phyloP scores from a whole-genome alignment of 2,888 invertebrate species.

The Drosophila rubida region DNA sequence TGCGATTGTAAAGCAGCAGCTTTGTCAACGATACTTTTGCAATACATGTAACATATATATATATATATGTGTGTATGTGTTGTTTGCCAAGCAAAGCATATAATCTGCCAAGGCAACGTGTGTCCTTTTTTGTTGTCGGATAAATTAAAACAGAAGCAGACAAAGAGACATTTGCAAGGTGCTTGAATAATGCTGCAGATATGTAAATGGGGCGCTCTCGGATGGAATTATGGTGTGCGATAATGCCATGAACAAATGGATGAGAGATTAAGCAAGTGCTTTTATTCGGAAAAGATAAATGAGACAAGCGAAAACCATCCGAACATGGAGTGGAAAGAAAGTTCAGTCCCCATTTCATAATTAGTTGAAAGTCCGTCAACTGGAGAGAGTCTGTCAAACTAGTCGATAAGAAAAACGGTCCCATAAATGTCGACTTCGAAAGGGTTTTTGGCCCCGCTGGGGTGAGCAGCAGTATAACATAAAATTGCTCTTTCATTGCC shows the following conservation, averaged over 20 bases:
- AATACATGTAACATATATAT: too few species aligned
- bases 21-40: conserved; percentile 28
- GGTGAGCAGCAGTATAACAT: background rate
- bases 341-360: background rate
- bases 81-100: conserved; percentile 16
- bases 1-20: conserved; percentile 10
- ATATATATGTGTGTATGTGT: conserved; percentile 1
- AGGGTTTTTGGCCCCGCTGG: conserved; percentile 8
- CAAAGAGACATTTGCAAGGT: background rate
- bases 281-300: too few species aligned
- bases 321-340: too few species aligned
- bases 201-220: background rate
- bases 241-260: background rate
- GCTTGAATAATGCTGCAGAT: background rate
- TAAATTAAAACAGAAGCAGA: background rate
- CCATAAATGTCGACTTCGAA: background rate
- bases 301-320: too few species aligned
- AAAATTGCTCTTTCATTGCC: conserved; percentile 48
- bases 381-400: background rate
- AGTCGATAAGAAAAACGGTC: background rate
- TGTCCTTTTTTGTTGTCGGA: background rate
- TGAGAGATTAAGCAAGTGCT: background rate
- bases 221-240: background rate
- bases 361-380: background rate
- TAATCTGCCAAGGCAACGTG: conserved; percentile 33